Conservation (phyloP, 2,888 invertebrate species). For the Ormyrus labotus region DNA sequence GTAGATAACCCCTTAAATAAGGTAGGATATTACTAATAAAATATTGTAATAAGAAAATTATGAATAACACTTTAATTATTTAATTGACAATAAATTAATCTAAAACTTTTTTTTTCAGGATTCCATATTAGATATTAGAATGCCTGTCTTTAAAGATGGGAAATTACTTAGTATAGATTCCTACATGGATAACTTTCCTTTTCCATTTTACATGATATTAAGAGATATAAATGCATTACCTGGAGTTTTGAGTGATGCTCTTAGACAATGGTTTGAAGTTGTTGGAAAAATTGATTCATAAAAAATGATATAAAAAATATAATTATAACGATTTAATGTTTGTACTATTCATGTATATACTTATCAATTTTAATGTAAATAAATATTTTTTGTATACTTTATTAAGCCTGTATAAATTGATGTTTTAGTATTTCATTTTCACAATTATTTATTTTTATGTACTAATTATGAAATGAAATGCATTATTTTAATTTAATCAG, state of each 20-base stretch:
- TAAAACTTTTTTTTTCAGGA: conserved; percentile 79
- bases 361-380: conserved; percentile 48
- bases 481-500: too few species aligned
- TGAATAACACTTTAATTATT: conserved; percentile 7
- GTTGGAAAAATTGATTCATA: conserved; percentile 81
- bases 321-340: conserved; percentile 13
- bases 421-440: not conserved
- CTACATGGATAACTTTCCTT: conserved; percentile 97
- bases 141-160: conserved; percentile 83
- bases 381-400: conserved; percentile 48
- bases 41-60: not conserved
- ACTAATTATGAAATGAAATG: not conserved
- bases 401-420: not conserved
- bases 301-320: conserved; percentile 30
- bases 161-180: conserved; percentile 82
- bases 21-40: conserved; percentile 76
- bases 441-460: not conserved
- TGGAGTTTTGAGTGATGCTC: conserved; percentile 93
- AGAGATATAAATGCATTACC: conserved; percentile 93
- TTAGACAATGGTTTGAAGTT: conserved; percentile 99
- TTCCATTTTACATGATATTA: conserved; percentile 97
- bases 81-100: conserved; percentile 2
- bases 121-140: conserved; percentile 93
- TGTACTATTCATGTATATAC: conserved; percentile 42
- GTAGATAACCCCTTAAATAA: conserved; percentile 95